phyloP scores from a whole-genome alignment of 2,113 vertebrate species.

The Pipra filicauda region DNA sequence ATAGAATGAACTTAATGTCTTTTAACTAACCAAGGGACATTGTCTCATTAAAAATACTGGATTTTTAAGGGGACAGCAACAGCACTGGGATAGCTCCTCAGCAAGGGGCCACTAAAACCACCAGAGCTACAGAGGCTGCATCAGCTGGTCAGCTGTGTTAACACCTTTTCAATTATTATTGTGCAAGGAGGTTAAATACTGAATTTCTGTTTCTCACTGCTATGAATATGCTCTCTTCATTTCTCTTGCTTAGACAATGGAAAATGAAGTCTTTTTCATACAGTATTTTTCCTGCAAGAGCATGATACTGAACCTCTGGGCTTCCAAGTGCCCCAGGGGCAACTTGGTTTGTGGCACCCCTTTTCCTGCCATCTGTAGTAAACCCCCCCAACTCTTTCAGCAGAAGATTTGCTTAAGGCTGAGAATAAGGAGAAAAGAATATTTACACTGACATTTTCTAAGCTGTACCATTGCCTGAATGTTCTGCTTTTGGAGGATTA shows the following conservation, averaged over 20 bases:
- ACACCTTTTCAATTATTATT: neutral
- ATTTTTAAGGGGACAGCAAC: neutral
- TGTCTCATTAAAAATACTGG: neutral
- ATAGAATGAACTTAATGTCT: neutral
- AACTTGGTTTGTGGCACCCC: neutral
- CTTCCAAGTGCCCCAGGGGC: neutral
- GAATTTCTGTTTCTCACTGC: neutral
- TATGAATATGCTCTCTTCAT: neutral
- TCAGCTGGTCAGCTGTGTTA: neutral
- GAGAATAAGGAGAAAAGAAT: neutral
- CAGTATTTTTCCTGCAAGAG: neutral
- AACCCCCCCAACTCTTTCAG: neutral
- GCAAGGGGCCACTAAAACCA: neutral
- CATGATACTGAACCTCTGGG: neutral
- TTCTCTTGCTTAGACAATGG: neutral
- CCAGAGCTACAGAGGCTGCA: neutral
- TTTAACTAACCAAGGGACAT: neutral
- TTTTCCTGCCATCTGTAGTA: neutral
- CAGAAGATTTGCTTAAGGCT: constrained; percentile 10
- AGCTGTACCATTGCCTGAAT: neutral
- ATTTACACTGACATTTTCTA: constrained; percentile 3
- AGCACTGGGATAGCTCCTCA: neutral
- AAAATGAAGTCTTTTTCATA: neutral
- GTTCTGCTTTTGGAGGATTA: constrained; percentile 21
- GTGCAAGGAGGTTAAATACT: neutral